Evolutionary conservation across 1,140 invertebrate species (phyloP).

Genomic region (Drosophila albomicans): DNA sequence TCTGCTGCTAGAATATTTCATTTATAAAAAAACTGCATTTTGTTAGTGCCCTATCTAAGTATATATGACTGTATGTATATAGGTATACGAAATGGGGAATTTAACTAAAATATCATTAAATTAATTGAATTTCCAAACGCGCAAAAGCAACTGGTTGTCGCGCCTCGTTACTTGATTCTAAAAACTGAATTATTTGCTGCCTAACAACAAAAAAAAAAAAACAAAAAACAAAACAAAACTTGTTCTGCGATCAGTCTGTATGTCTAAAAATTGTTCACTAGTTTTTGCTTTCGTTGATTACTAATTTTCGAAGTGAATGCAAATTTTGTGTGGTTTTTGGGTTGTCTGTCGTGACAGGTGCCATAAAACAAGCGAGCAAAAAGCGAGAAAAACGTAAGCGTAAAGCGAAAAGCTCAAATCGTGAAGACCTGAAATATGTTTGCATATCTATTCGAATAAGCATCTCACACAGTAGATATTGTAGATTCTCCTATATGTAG

Average conservation of each 20-base stretch:
- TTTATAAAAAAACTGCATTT: conserved; percentile 46
- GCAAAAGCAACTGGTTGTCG: conserved; percentile 75
- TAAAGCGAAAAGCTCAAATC: neutral
- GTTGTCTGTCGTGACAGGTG: conserved; percentile 61
- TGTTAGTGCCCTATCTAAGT: conserved; percentile 5
- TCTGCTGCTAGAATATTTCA: conserved; percentile 18
- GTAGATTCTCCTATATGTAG: conserved; percentile 19
- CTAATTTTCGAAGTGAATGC: conserved; percentile 71
- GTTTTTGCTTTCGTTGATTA: conserved; percentile 65
- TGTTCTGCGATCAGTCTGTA: conserved; percentile 45
- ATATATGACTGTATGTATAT: too few relatives aligned
- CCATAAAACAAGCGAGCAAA: conserved; percentile 31
- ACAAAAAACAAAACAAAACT: conserved; percentile 34
- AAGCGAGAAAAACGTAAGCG: conserved; percentile 10
- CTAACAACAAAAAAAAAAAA: neutral
- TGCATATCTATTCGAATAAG: conserved; percentile 24
- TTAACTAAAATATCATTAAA: conserved; percentile 56
- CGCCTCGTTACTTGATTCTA: conserved; percentile 15
- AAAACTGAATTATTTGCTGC: neutral
- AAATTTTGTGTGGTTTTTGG: conserved; percentile 68
- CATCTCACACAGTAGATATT: conserved; percentile 61
- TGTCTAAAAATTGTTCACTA: conserved; percentile 57
- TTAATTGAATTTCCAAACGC: conserved; percentile 66
- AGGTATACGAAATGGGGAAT: conserved; percentile 1
- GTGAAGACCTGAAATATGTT: conserved; percentile 35